Base-by-base conservation (phyloP, 2,113 vertebrate species). In the Parus major region DNA sequence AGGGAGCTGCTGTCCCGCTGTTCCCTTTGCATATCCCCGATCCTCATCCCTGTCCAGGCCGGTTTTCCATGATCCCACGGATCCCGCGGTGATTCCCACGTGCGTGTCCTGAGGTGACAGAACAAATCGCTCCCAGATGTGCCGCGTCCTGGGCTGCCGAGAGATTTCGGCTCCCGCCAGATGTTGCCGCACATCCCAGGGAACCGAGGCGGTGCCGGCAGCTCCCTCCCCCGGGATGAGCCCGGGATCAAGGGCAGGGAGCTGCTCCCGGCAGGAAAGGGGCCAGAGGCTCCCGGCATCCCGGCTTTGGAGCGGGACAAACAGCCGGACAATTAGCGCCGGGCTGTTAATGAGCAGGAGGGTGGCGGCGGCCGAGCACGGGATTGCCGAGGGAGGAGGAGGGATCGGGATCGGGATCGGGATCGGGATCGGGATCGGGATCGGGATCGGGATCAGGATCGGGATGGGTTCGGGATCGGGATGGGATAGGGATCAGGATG, bases 1-100 rank as follows among this genome's bases (percentile, higher is more conserved):
- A 39, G 39, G 39, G 39, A 11, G 14, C 77, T 22, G 23, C 31
- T 42, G 72, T 42, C 36, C 64, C 28, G 5, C 28, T 0, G 29
- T 23, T 52, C 35, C 27, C 41, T 44, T 15, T 10, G 14, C 2
- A 35, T 21, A 17, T 19, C 63, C 68, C 6, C 1, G 16, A 6
- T 35, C 75, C 72, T 14, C 9, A 5, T 44, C 33, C 31, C 49
- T 17, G 10, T 13, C 42, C 11, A 0, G n/a, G 19, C 39, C 29
- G 33, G 12, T 11, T 25, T 13, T 50, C 65, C n/a, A 1, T 0
- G 7, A 4, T 15, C 55, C 42, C 52, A 15, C n/a, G 31, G 9
- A 0, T 63, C 50, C 73, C 29, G 0, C 10, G 44, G 64, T 0
- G 12, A 9, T 35, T 10, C 73, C 79, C 8, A 1, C 10, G 22